Conservation (phyloP, 2,797 vertebrate species). For the Sarcoramphus papa region DNA sequence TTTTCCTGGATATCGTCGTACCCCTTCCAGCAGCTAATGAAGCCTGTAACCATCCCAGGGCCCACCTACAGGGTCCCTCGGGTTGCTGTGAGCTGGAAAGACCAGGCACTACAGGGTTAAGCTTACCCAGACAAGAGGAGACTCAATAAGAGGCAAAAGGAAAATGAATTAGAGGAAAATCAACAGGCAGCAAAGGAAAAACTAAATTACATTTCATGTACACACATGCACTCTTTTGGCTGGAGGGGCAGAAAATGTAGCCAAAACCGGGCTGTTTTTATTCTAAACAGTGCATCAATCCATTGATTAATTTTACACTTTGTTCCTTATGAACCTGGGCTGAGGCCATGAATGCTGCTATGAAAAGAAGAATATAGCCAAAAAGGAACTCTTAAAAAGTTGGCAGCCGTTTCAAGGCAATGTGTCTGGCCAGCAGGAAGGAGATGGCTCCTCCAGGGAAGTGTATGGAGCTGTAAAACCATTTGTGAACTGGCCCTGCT, state of each 20-base stretch:
- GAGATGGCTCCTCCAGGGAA: conserved; percentile 64
- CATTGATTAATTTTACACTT: conserved; percentile 70
- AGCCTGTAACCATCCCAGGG: neutral
- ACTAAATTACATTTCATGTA: conserved; percentile 62
- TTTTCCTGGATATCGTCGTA: neutral
- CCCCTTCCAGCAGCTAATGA: neutral
- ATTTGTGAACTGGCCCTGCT: conserved; percentile 62
- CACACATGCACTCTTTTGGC: conserved; percentile 62
- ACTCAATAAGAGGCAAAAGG: conserved; percentile 46
- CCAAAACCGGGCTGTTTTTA: conserved; percentile 55
- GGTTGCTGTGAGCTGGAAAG: neutral
- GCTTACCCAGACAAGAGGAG: conserved; percentile 37
- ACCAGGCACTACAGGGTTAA: conserved; percentile 37
- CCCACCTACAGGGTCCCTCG: neutral
- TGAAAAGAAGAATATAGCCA: conserved; percentile 58
- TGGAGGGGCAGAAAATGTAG: conserved; percentile 51
- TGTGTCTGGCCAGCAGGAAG: conserved; percentile 67
- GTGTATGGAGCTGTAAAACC: conserved; percentile 54
- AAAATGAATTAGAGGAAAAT: conserved; percentile 68
- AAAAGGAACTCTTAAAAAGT: conserved; percentile 65
- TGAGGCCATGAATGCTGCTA: conserved; percentile 46
- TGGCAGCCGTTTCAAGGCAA: conserved; percentile 57
- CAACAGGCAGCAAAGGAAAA: conserved; percentile 64
- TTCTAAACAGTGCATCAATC: conserved; percentile 67
- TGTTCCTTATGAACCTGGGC: conserved; percentile 66